Evolutionary conservation across 2,797 vertebrate species (phyloP).

Genomic region (Tadarida brasiliensis): DNA sequence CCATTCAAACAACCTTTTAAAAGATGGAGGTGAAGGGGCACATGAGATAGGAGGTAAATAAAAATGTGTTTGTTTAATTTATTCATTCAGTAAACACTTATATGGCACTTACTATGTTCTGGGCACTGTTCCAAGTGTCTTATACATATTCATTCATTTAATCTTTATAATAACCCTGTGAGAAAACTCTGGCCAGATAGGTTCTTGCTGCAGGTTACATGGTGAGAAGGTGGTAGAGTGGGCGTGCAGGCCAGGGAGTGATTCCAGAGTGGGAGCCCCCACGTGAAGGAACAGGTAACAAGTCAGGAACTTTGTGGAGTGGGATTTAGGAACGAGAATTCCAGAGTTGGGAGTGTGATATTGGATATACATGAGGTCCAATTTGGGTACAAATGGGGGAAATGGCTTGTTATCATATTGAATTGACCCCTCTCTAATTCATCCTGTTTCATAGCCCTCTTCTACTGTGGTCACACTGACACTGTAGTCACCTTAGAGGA

Average conservation of each 20-base stretch:
- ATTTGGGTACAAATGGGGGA: background rate
- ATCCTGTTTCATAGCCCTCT: background rate
- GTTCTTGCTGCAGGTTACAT: background rate
- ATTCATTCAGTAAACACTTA: background rate
- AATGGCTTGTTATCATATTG: background rate
- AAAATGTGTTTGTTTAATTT: background rate
- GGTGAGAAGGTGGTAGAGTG: background rate
- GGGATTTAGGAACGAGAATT: background rate
- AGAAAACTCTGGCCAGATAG: constrained; percentile 13
- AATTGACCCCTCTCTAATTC: background rate
- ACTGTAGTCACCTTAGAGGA: background rate
- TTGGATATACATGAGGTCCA: background rate
- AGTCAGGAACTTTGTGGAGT: background rate
- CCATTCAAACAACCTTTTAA: background rate
- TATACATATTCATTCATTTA: background rate
- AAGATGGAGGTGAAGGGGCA: background rate
- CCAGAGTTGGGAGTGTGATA: background rate
- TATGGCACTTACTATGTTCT: background rate
- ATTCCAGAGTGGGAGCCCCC: background rate
- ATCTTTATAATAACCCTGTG: background rate
- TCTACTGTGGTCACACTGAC: background rate
- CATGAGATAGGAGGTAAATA: background rate
- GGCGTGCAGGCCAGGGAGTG: background rate
- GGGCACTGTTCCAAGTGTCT: background rate
- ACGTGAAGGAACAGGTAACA: background rate